Base-by-base conservation (phyloP, 2,888 invertebrate species). In the Andrena trimmerana region DNA sequence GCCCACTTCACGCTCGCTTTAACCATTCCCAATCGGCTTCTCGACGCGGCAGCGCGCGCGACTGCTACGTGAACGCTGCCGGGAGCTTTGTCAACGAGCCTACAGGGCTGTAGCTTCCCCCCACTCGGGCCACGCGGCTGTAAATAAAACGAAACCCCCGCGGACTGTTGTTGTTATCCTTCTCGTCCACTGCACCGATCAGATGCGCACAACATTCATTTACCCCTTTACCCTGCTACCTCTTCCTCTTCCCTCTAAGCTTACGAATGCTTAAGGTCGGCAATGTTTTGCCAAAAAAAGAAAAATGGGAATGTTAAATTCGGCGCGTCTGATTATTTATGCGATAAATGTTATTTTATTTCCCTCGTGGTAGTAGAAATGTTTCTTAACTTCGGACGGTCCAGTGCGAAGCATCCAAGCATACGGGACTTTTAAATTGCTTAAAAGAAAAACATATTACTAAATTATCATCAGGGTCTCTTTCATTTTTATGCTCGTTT, bases 11-110 rank as follows among this genome's bases (percentile, higher is more conserved):
- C 79, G 82, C 50, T 87, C 78, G 65, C 72, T 87, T 78, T 71
- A 63, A 78, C 78, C 87, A 73, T 76, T 81, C 62, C 78, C 83
- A 86, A 86, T 86, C 81, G 81, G 73, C 68, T 86, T 71, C 68
- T 74, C 71, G 59, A 72, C 78, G 79, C 75, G 65, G 65, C 79
- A 77, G 68, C 73, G 87, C 79, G 77, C 76, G 50, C 73, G 57
- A 65, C 86, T 76, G 65, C 75, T 78, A 76, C 75, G 77, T 66
- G 65, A 82, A 79, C 74, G 67, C 57, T 78, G 70, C 69, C 78
- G 80, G 71, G 69, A 81, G 60, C 77, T 74, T 79, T 83, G 77
- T 75, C 78, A 85, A 87, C 81, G 76, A 80, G 76, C 48, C 57
- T 48, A 29, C 87, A 83, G 83, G 78, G 42, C 70, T 66, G 82